Evolutionary conservation across 2,113 vertebrate genomes (phyloP).

Genomic region (Penelope pileata): DNA sequence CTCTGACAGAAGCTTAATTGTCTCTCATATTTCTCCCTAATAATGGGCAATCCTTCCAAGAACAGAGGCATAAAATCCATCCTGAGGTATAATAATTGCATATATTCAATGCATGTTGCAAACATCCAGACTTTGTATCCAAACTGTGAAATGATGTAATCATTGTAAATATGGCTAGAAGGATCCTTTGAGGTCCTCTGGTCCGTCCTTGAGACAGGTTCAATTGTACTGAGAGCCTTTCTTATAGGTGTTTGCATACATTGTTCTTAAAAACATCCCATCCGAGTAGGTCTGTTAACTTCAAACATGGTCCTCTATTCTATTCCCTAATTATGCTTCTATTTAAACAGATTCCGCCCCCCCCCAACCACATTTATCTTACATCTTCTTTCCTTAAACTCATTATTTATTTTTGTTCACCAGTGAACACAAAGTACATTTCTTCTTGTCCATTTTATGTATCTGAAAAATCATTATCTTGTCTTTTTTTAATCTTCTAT

Average conservation of each 20-base stretch:
- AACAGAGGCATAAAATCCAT: not conserved
- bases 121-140: not conserved
- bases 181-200: not conserved
- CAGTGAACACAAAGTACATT: not conserved
- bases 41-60: not conserved
- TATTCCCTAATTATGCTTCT: not conserved
- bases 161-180: not conserved
- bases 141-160: not conserved
- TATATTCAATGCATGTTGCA: not conserved
- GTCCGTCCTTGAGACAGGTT: not conserved
- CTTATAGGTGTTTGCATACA: not conserved
- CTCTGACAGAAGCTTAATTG: not conserved
- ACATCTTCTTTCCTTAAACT: not conserved
- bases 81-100: rapidly evolving
- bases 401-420: not conserved
- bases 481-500: not conserved
- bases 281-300: not conserved
- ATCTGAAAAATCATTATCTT: not conserved
- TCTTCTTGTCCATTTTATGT: not conserved
- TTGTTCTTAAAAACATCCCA: not conserved
- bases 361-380: not conserved
- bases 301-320: not conserved
- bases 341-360: not conserved
- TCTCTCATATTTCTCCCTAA: not conserved
- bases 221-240: not conserved